Conservation (phyloP, 2,113 vertebrate species). For the Hippocampus barbouri region DNA sequence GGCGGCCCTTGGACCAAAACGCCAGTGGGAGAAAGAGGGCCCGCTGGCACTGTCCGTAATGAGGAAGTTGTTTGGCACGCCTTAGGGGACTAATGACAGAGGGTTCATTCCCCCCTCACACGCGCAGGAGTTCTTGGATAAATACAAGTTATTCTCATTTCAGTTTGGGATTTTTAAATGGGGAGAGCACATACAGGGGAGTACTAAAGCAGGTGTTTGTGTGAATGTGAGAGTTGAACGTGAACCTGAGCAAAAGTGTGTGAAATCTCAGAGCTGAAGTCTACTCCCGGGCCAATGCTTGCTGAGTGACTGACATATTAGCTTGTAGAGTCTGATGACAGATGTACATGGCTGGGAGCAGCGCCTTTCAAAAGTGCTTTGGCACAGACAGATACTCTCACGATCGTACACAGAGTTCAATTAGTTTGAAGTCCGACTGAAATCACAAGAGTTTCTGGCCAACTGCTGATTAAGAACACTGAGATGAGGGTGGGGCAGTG, state of each 20-base stretch:
- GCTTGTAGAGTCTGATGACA: constrained; percentile 48
- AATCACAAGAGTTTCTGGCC: constrained; percentile 32
- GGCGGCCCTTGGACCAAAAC: constrained; percentile 14
- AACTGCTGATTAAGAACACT: constrained; percentile 39
- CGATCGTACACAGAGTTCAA: constrained; percentile 22
- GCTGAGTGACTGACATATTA: constrained; percentile 50
- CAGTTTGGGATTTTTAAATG: constrained; percentile 25
- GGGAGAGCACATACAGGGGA: constrained; percentile 31
- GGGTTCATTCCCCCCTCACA: constrained; percentile 21
- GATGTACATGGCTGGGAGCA: constrained; percentile 37
- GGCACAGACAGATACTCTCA: constrained; percentile 13
- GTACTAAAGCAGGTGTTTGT: background rate
- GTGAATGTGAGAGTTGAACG: constrained; percentile 23
- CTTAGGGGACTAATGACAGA: constrained; percentile 17
- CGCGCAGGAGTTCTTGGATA: constrained; percentile 17
- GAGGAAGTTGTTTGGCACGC: constrained; percentile 36
- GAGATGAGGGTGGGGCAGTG: background rate
- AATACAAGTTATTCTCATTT: constrained; percentile 20
- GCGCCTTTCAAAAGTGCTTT: constrained; percentile 18
- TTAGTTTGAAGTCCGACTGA: constrained; percentile 48
- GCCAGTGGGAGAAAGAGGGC: constrained; percentile 13
- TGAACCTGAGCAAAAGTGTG: constrained; percentile 28
- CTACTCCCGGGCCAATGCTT: constrained; percentile 24
- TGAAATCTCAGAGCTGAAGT: constrained; percentile 28
- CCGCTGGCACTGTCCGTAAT: constrained; percentile 30